These are phyloP conservation scores for Drosophila anomalata DNA, from an alignment of 2,888 invertebrate genomes.

Conservation along the genomic window DNA sequence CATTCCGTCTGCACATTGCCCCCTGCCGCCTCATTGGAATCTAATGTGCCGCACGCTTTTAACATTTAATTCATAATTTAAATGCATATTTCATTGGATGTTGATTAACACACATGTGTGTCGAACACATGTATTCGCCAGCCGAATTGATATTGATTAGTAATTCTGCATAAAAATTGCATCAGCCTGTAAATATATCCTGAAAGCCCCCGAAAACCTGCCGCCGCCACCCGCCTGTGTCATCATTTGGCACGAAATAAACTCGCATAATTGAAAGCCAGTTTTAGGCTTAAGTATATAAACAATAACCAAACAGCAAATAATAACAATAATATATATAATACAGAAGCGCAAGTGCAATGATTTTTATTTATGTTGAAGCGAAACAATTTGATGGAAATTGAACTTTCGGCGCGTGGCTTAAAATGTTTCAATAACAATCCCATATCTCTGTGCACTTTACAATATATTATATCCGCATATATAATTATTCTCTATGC, in stretches of 20 bases:
- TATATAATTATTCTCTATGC: slow-evolving; percentile 40
- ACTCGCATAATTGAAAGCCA: slow-evolving; percentile 72
- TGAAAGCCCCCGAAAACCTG: slow-evolving; percentile 12
- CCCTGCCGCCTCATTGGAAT: slow-evolving; percentile 42
- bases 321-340: slow-evolving; percentile 44
- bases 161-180: slow-evolving; percentile 74
- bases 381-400: slow-evolving; percentile 29
- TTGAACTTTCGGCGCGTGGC: slow-evolving; percentile 40
- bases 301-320: slow-evolving; percentile 37
- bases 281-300: slow-evolving; percentile 55
- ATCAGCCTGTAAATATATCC: slow-evolving; percentile 62
- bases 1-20: slow-evolving; percentile 61
- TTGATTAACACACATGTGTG: slow-evolving; percentile 50
- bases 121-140: slow-evolving; percentile 24
- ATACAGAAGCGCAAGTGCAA: slow-evolving; percentile 71
- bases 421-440: slow-evolving; percentile 21
- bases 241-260: slow-evolving; percentile 24
- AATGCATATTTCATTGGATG: slow-evolving; percentile 52
- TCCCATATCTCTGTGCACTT: slow-evolving; percentile 47
- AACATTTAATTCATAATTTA: slow-evolving; percentile 70
- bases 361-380: slow-evolving; percentile 66
- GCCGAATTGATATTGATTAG: slow-evolving; percentile 55
- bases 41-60: slow-evolving; percentile 61
- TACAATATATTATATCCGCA: slow-evolving; percentile 29
- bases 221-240: slow-evolving; percentile 4